Evolutionary conservation across 2,797 vertebrate genomes (phyloP).

Genomic region (Pangasius djambal): DNA sequence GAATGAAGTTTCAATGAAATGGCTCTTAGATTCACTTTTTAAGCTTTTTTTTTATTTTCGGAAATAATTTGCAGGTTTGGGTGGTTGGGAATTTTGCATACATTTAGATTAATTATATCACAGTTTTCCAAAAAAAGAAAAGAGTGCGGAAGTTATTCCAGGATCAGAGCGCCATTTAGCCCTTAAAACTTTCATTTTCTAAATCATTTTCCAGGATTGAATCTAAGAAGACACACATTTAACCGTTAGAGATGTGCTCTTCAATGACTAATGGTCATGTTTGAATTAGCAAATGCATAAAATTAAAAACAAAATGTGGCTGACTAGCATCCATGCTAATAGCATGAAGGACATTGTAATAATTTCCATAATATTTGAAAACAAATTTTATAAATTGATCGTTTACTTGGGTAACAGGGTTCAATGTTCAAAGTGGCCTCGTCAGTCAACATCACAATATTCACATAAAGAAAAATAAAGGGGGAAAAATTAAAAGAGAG

Average conservation of each 20-base stretch:
- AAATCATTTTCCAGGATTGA: not conserved
- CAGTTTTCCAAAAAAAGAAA: no score
- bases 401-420: no score
- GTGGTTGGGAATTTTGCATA: no score
- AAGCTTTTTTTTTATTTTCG: no score
- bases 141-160: no score
- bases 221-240: not conserved
- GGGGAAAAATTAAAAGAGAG: not conserved
- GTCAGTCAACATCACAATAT: not conserved
- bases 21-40: no score
- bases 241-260: not conserved
- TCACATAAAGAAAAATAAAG: not conserved
- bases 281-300: not conserved
- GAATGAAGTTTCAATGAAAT: no score
- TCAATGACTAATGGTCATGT: not conserved
- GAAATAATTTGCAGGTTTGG: no score
- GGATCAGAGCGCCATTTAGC: not conserved
- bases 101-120: no score
- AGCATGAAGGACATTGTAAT: not conserved
- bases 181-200: not conserved
- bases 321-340: not conserved
- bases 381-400: no score
- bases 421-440: not conserved
- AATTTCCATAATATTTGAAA: not conserved
- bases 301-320: not conserved